Base-by-base conservation (phyloP, 2,113 vertebrate species). In the Corythornis vintsioides region DNA sequence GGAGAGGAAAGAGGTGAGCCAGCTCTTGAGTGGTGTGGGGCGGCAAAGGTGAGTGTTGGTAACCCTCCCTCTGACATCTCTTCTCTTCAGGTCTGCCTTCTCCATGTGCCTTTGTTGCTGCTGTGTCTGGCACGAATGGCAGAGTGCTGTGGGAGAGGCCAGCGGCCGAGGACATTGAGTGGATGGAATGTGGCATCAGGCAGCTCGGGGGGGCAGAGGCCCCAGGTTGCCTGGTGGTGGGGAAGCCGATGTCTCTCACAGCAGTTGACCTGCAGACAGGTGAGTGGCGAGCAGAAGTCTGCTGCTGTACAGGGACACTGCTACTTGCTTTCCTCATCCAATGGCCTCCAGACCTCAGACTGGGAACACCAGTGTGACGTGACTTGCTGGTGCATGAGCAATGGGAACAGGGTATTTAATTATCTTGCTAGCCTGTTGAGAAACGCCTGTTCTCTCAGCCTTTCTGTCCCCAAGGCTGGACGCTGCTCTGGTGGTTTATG, bases 41-140 rank as follows among this genome's bases (percentile, higher is more conserved):
- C 33, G 29, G 69, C 71, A 20, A 10, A 24, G 15, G 31, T 5
- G 3, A n/a, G 17, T 31, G 50, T 11, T 11, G 35, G 18, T 17
- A 4, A 28, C 4, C 2, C 10, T 84, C 57, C 31, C 20, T 78
- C 33, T 95, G 79, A 88, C 10, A 1, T 50, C 43, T 94, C 20
- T 45, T 71, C 60, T 86, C 60, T 74, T 4, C 97, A 99, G 99
- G 98, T 81, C 96, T 99, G 55, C 83, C 96, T 3, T 94, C 97
- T 6, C 98, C 98, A 0, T 99, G 99, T 70, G 82, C 98, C 91
- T 98, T 98, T 26, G 0, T 98, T 16, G 43, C 97, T 5, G 98
- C 98, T 0, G 96, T 98, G 81, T 98, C 98, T 0, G 99, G 99
- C 67, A 99, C 98, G 3, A 97, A 98, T 0, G 99, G 99, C 67